Evolutionary conservation across 2,888 invertebrate genomes (phyloP).

Genomic region (Catonia carolina): DNA sequence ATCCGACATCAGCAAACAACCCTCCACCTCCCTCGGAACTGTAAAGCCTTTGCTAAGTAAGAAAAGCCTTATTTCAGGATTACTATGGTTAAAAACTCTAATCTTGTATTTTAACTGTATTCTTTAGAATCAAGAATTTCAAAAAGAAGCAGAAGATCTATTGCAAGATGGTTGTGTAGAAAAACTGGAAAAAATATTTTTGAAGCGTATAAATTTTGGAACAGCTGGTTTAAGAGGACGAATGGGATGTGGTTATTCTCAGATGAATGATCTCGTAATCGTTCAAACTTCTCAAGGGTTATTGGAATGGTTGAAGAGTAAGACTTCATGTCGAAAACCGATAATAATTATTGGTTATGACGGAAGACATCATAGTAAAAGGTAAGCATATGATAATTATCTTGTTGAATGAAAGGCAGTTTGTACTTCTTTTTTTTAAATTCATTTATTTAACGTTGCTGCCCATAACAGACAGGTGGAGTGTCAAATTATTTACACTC

Average conservation of each 20-base stretch:
- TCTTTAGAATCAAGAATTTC: slow-evolving; percentile 56
- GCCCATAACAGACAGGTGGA: too few species aligned
- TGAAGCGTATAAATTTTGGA: slow-evolving; percentile 73
- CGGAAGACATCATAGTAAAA: slow-evolving; percentile 83
- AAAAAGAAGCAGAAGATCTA: slow-evolving; percentile 55
- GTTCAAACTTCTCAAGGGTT: slow-evolving; percentile 93
- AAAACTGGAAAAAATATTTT: slow-evolving; percentile 56
- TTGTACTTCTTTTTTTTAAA: too few species aligned
- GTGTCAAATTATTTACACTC: too few species aligned
- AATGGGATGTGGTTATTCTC: slow-evolving; percentile 89
- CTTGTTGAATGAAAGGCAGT: too few species aligned
- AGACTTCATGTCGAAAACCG: slow-evolving; percentile 47
- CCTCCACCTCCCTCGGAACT: too few species aligned
- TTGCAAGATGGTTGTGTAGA: slow-evolving; percentile 50
- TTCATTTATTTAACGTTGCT: too few species aligned
- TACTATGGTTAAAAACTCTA: too few species aligned
- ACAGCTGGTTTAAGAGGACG: slow-evolving; percentile 87
- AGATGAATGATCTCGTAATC: slow-evolving; percentile 91
- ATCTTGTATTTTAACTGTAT: slow-evolving; percentile 17
- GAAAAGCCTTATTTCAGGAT: too few species aligned
- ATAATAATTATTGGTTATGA: slow-evolving; percentile 83
- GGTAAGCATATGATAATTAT: too few species aligned
- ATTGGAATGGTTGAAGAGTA: slow-evolving; percentile 59
- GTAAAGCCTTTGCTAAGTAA: too few species aligned
- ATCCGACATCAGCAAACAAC: too few species aligned